Evolutionary conservation across 2,888 invertebrate species (phyloP), one percentile per base, ranked within the genome.

Genomic region (Dioctria linearis): DNA sequence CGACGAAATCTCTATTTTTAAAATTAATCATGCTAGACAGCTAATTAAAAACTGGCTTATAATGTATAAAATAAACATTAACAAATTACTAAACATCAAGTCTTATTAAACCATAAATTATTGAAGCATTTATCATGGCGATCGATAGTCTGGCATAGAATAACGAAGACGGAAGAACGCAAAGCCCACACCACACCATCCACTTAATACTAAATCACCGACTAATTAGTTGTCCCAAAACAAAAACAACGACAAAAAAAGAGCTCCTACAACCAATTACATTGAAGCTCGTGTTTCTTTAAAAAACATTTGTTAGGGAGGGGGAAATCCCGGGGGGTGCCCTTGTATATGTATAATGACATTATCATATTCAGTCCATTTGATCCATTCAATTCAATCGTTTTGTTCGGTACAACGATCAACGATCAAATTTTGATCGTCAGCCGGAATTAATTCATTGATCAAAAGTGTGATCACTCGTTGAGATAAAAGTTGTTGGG

Each of bases 11-110:
- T 11, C 71, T 71, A 71, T 71, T 71, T 71, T 71, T 71, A 54
- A 71, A 25, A 54, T 54, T 51, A 71, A 71, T 71, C 71, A 71
- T 71, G 71, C 71, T 25, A 71, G 51, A 71, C 71, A 71, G 37
- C 71, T 71, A 71, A 71, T 71, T 71, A 71, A 71, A 71, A 71
- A 71, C 71, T 51, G 51, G 71, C 71, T 71, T 40, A 71, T 71
- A 25, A 69, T 71, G 71, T 51, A 71, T 71, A 71, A 71, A 71
- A 71, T 71, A 71, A 51, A 37, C 71, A 71, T 71, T 71, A 46
- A 71, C 71, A 71, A 71, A 71, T 71, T 71, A 71, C 51, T 51
- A 71, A 71, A 37, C 54, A 25, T 54, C 54, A 71, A 46, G 37
- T 67, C 43, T 67, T 71, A 71, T 71, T 71, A 13, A 51, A 13